These are phyloP conservation scores for Anarrhichthys ocellatus DNA, from an alignment of 2,113 vertebrate genomes.

Conservation along the genomic window DNA sequence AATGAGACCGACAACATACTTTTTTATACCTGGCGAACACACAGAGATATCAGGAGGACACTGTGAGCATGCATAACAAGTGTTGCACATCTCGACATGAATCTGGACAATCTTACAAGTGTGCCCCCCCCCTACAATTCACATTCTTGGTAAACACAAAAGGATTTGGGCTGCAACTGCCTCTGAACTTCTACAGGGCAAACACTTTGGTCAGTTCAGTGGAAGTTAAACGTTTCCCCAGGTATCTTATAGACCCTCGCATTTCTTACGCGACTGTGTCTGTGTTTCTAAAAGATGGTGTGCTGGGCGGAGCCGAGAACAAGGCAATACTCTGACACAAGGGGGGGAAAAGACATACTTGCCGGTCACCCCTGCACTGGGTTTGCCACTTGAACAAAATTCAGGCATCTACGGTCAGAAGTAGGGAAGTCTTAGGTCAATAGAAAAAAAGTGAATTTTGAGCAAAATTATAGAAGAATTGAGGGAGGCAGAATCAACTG, in stretches of 20 bases:
- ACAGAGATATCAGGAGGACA: slow-evolving; percentile 48
- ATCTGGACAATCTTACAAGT: no score
- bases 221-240: slow-evolving; percentile 41
- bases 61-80: slow-evolving; percentile 11
- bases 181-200: slow-evolving; percentile 46
- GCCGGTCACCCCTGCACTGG: slow-evolving; percentile 75
- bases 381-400: slow-evolving; percentile 81
- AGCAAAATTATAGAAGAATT: slow-evolving; percentile 65
- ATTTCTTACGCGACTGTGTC: slow-evolving; percentile 37
- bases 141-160: slow-evolving; percentile 30
- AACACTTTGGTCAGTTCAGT: slow-evolving; percentile 47
- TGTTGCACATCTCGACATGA: slow-evolving; percentile 55
- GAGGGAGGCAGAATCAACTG: slow-evolving; percentile 63
- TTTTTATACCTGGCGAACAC: slow-evolving; percentile 93
- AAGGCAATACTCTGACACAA: slow-evolving; percentile 76
- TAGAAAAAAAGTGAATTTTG: slow-evolving; percentile 56
- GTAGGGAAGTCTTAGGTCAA: slow-evolving; percentile 79
- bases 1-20: slow-evolving; percentile 99
- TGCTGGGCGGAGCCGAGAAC: slow-evolving; percentile 73
- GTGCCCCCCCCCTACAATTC: slow-evolving; percentile 15
- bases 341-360: slow-evolving; percentile 77
- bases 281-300: slow-evolving; percentile 32
- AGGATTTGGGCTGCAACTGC: slow-evolving; percentile 45
- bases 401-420: slow-evolving; percentile 82
- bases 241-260: slow-evolving; percentile 38